Percentiles rank a stretch among this genome's conserved stretches.
phyloP scores from a whole-genome alignment of 2,113 vertebrate genomes.

The Gavialis gangeticus region DNA sequence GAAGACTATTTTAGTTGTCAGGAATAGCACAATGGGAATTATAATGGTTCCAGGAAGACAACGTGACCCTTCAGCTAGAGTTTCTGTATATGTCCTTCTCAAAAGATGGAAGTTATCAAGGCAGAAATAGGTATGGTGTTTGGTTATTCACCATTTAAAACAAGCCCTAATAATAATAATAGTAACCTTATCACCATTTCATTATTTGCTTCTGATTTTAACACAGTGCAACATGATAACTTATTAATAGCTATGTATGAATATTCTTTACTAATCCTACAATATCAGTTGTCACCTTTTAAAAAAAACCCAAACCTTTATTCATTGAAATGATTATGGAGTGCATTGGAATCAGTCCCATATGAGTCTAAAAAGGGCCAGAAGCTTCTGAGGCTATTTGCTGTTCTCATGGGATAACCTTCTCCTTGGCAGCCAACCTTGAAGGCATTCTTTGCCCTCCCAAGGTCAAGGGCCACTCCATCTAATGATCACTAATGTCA shows the following conservation, averaged over 20 bases:
- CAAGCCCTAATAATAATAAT: neutral
- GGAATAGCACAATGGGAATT: rapidly evolving
- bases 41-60: neutral
- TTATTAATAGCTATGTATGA: neutral
- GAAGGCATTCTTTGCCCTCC: neutral
- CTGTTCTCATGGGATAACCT: neutral
- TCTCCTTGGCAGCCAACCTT: neutral
- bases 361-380: rapidly evolving
- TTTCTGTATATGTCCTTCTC: neutral
- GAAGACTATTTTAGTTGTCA: neutral
- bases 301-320: neutral
- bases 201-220: neutral
- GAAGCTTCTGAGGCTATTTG: neutral
- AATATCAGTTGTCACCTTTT: rapidly evolving
- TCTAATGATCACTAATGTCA: neutral
- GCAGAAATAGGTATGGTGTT: neutral
- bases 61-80: rapidly evolving
- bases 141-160: neutral
- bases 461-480: neutral
- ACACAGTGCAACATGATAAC: neutral
- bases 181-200: neutral
- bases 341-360: neutral
- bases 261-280: neutral
- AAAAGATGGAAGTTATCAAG: neutral
- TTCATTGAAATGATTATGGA: neutral